Evolutionary conservation across 2,797 vertebrate genomes (phyloP).

Genomic region (Fratercula arctica): DNA sequence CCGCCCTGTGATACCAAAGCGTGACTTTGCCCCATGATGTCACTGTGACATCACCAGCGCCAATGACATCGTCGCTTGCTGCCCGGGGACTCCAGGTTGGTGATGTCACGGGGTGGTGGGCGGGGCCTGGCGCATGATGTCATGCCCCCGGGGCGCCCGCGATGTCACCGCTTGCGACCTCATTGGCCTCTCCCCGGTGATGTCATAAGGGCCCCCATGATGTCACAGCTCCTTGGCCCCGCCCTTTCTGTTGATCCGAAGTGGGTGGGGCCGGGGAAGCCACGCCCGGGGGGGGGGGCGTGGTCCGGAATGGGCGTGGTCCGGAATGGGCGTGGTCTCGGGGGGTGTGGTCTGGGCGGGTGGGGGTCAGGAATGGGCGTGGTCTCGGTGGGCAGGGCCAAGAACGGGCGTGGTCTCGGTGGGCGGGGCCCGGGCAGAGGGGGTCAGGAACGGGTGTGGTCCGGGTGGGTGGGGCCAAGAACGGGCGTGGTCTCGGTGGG

Average conservation of each 20-base stretch:
- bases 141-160: not conserved
- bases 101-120: not conserved
- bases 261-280: not conserved
- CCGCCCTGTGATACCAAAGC: not conserved
- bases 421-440: not conserved
- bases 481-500: not conserved
- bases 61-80: not conserved
- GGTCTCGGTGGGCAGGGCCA: not conserved
- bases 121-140: not conserved
- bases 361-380: too few species aligned
- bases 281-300: not conserved
- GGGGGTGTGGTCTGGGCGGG: not conserved
- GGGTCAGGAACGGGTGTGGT: too few species aligned
- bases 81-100: not conserved
- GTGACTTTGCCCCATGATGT: not conserved
- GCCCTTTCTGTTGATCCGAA: rapidly evolving
- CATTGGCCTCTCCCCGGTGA: not conserved
- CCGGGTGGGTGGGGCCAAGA: not conserved
- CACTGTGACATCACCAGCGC: not conserved
- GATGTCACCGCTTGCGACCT: not conserved
- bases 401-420: not conserved
- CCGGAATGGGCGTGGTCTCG: too few species aligned
- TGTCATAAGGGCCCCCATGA: not conserved
- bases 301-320: not conserved
- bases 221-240: not conserved